These are phyloP conservation scores for Bergia puertoricense DNA, from an alignment of 92 coral and sea anemone species.

Conservation along the genomic window DNA sequence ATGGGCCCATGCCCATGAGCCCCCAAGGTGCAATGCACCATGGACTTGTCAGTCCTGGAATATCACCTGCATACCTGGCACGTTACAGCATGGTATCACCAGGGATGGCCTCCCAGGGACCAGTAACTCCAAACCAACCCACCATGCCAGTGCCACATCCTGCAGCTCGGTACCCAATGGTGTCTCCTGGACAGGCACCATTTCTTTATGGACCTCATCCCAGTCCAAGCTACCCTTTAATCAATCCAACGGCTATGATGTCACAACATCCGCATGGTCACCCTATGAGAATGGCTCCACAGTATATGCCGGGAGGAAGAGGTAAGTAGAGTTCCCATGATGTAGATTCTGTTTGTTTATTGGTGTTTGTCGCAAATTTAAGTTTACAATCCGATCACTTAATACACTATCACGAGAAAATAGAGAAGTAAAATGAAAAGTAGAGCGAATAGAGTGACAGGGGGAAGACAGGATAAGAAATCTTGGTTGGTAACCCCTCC, in stretches of 20 bases:
- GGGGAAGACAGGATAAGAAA: too few relatives aligned
- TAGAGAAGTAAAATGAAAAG: too few relatives aligned
- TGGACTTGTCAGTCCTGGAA: conserved; percentile 55
- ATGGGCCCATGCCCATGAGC: conserved; percentile 57
- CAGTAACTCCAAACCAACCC: conserved; percentile 55
- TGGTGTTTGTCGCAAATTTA: too few relatives aligned
- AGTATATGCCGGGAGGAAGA: conserved; percentile 30
- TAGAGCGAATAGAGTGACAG: too few relatives aligned
- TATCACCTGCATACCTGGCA: conserved; percentile 34
- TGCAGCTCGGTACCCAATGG: conserved; percentile 58
- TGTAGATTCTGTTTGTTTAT: too few relatives aligned
- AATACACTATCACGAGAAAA: too few relatives aligned
- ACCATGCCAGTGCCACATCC: conserved; percentile 59
- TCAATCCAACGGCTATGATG: conserved; percentile 36
- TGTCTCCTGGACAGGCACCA: conserved; percentile 68
- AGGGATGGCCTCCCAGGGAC: conserved; percentile 46
- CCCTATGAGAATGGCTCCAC: conserved; percentile 38
- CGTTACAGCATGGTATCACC: conserved; percentile 59
- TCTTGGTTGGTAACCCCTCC: too few relatives aligned
- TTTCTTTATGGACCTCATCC: conserved; percentile 61
- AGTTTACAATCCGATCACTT: too few relatives aligned
- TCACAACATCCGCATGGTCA: conserved; percentile 30
- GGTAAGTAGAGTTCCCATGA: neutral
- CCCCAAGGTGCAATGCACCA: conserved; percentile 52
- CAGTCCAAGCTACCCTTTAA: conserved; percentile 58